Base-by-base conservation (phyloP, 2,888 invertebrate species). In the Trimorus sp. region DNA sequence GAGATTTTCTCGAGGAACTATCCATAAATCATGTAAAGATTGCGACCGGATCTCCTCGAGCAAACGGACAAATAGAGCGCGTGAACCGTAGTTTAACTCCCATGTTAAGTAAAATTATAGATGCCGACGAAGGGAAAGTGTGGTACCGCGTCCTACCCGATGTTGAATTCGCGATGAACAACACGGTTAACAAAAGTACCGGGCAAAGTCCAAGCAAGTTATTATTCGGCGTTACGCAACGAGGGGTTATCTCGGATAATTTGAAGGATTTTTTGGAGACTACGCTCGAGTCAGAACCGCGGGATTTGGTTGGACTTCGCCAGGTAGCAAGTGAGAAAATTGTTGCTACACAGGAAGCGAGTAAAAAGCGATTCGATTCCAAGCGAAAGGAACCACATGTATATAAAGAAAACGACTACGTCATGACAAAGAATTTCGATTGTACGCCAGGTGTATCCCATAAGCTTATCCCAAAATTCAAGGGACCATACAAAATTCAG, bases 201-300 rank as follows among this genome's bases (percentile, higher is more conserved):
- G 82, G 66, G 84, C 85, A 15, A 42, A 82, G 88, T 1, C 86
- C 88, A 5, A 83, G 85, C 58, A 85, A 73, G 51, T 68, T 88
- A 36, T 70, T 89, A 40, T 89, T 89, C 66, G 89, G 89, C 4
- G 69, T 86, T 7, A 65, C 84, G 38, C 89, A 90, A 53, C 83
- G 81, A 51, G 87, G 86, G 11, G 60, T 82, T 15, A 56, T 83
- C 9, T 40, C 40, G 9, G 40, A 40, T 40, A 36, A 73, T 42
- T 9, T 82, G 11, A 38, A 45, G 59, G 82, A 78, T 45, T 75
- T 36, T 62, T 16, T 85, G 15, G 75, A 85, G n/a, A 14, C 1
- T 9, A 40, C 8, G 9, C 9, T 40, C 16, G 9, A 14, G 7
- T 7, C 15, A 15, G 53, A 53, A 0, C 15, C 9, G 8, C 40